A percentile compares a stretch with the other conserved stretches of the same genome.
These are phyloP conservation scores for Heteropelma amictum DNA, from an alignment of 2,888 invertebrate species.

Conservation along the genomic window DNA sequence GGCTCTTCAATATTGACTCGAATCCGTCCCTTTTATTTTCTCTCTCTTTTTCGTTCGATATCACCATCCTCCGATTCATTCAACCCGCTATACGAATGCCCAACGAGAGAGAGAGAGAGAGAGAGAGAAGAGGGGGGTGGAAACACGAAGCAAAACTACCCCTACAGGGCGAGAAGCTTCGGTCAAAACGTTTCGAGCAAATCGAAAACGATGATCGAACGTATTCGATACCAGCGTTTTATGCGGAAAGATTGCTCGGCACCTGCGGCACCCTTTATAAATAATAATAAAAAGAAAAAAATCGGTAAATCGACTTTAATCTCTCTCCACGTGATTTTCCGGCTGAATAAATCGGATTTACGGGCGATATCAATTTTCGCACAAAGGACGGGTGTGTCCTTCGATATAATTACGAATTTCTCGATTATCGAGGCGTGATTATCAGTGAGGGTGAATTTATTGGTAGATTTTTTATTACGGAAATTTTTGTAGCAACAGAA, in stretches of 20 bases:
- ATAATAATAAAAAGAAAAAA: too few relatives aligned
- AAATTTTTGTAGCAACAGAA: too few relatives aligned
- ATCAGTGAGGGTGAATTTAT: too few relatives aligned
- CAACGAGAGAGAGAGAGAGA: slow-evolving; percentile 38
- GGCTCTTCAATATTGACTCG: slow-evolving; percentile 46
- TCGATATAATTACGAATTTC: not conserved
- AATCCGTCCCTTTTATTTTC: slow-evolving; percentile 55
- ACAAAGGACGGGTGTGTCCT: not conserved
- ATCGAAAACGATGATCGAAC: slow-evolving; percentile 58
- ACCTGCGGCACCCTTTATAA: slow-evolving; percentile 46
- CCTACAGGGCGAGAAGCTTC: slow-evolving; percentile 17
- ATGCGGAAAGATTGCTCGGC: slow-evolving; percentile 55
- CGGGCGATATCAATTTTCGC: not conserved
- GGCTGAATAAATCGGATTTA: slow-evolving; percentile 11
- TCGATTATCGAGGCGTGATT: too few relatives aligned
- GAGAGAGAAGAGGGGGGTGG: too few relatives aligned
- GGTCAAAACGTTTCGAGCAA: slow-evolving; percentile 56
- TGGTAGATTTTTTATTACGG: too few relatives aligned
- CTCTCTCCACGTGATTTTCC: not conserved
- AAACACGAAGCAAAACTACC: slow-evolving; percentile 30
- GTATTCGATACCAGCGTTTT: slow-evolving; percentile 47
- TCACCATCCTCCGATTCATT: slow-evolving; percentile 34
- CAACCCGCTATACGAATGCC: slow-evolving; percentile 43
- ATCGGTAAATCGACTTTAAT: too few relatives aligned
- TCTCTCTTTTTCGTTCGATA: slow-evolving; percentile 53